phyloP scores from a whole-genome alignment of 2,113 vertebrate genomes.

The Mustela lutreola region DNA sequence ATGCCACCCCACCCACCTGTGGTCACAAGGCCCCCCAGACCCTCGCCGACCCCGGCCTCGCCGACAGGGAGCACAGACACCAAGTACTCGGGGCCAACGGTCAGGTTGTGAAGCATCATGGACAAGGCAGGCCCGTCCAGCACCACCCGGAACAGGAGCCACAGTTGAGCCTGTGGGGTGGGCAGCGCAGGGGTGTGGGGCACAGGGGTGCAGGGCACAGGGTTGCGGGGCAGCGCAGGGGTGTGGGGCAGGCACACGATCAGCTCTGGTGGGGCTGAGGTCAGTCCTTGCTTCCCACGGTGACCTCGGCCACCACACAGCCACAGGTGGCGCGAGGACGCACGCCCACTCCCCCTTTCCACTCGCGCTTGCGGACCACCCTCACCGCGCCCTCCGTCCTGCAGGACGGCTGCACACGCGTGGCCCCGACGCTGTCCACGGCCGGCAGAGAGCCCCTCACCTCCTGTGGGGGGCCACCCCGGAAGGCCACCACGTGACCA shows the following conservation, averaged over 20 bases:
- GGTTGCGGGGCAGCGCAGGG: neutral
- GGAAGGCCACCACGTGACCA: constrained; percentile 92
- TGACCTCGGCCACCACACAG: rapidly evolving
- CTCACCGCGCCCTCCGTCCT: neutral
- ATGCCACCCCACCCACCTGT: constrained; percentile 89
- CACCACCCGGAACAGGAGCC: constrained; percentile 87
- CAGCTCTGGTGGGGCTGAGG: neutral
- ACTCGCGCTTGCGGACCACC: rapidly evolving
- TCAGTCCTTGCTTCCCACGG: rapidly evolving
- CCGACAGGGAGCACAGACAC: constrained; percentile 93
- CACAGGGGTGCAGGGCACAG: neutral
- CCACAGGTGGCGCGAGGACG: rapidly evolving
- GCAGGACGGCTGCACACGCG: rapidly evolving
- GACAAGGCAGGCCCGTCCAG: constrained; percentile 88
- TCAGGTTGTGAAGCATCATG: constrained; percentile 88
- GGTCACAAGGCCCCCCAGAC: constrained; percentile 91
- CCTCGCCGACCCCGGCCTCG: constrained; percentile 85
- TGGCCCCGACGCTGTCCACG: rapidly evolving
- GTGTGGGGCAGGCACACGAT: rapidly evolving
- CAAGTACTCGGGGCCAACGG: constrained; percentile 92
- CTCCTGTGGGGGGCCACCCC: constrained; percentile 91
- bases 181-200: neutral
- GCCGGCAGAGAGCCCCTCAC: constrained; percentile 82
- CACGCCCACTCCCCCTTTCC: rapidly evolving
- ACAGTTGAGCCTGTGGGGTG: rapidly evolving